Evolutionary conservation across 2,888 invertebrate species (phyloP).

Genomic region (Prosopocoilus inquinatus): DNA sequence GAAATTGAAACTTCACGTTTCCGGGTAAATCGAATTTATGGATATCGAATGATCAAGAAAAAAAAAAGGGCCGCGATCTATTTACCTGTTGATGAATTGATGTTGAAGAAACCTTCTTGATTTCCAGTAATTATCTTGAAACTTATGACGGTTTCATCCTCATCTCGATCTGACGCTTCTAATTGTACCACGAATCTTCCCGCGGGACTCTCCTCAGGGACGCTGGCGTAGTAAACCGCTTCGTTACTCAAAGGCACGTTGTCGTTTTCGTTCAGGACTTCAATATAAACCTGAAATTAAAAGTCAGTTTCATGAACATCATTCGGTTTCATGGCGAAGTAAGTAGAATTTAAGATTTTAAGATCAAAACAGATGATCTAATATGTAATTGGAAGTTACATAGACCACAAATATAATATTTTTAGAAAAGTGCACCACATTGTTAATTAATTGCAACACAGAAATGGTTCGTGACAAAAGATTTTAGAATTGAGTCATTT

Average conservation of each 20-base stretch:
- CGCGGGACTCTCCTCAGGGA: conserved; percentile 76
- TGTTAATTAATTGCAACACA: too few species aligned
- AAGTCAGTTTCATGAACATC: too few species aligned
- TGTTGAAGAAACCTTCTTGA: conserved; percentile 86
- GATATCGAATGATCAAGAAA: background rate
- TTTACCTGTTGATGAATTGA: conserved; percentile 80
- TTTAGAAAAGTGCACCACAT: too few species aligned
- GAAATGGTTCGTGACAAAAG: too few species aligned
- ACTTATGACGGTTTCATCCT: conserved; percentile 64
- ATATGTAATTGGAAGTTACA: too few species aligned
- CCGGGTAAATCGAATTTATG: background rate
- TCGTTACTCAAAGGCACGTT: conserved; percentile 86
- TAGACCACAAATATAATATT: too few species aligned
- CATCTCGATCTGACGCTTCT: conserved; percentile 77
- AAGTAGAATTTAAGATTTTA: too few species aligned
- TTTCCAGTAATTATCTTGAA: conserved; percentile 89
- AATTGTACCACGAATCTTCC: conserved; percentile 74
- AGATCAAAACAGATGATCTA: too few species aligned
- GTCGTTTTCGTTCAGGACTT: conserved; percentile 92
- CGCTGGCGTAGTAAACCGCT: conserved; percentile 80
- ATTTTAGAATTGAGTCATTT: too few species aligned
- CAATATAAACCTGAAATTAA: conserved; percentile 67
- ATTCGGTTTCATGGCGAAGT: too few species aligned
- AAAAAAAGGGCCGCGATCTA: background rate
- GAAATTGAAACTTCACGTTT: background rate